Percentiles rank a stretch among this genome's conserved stretches.
Evolutionary conservation across 2,888 invertebrate genomes (phyloP).

Genomic region (Acrobasis suavella): DNA sequence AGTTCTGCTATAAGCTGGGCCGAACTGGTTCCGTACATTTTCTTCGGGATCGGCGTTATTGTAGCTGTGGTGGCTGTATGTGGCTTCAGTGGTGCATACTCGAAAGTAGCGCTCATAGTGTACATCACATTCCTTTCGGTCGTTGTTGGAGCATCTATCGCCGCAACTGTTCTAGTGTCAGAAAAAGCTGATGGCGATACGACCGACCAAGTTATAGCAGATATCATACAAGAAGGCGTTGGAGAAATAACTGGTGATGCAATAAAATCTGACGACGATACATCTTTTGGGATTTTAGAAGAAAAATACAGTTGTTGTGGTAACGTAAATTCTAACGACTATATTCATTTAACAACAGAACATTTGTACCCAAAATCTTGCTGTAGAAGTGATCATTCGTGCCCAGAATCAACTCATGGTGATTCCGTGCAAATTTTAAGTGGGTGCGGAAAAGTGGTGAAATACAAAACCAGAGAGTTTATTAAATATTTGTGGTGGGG

Average conservation of each 20-base stretch:
- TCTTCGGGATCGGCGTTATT: conserved; percentile 43
- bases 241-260: conserved; percentile 8
- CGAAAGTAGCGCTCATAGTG: conserved; percentile 33
- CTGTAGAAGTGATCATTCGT: conserved; percentile 37
- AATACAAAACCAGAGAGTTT: conserved; percentile 25
- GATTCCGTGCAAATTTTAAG: conserved; percentile 12
- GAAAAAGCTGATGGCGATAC: conserved; percentile 41
- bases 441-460: conserved; percentile 28
- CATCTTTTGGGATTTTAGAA: conserved; percentile 46
- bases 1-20: conserved; percentile 40
- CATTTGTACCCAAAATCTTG: conserved; percentile 46
- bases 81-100: conserved; percentile 42
- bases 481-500: conserved; percentile 28
- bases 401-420: background rate
- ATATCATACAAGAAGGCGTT: conserved; percentile 1
- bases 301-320: conserved; percentile 34
- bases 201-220: conserved; percentile 47
- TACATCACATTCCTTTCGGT: conserved; percentile 40
- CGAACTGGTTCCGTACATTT: conserved; percentile 52
- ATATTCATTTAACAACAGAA: conserved; percentile 27
- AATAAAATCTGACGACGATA: conserved; percentile 24
- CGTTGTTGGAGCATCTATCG: conserved; percentile 38
- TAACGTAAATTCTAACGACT: conserved; percentile 24
- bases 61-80: conserved; percentile 43
- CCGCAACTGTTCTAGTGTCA: conserved; percentile 40